phyloP scores from a whole-genome alignment of 2,888 invertebrate species.

The Athripsodes cinereus region DNA sequence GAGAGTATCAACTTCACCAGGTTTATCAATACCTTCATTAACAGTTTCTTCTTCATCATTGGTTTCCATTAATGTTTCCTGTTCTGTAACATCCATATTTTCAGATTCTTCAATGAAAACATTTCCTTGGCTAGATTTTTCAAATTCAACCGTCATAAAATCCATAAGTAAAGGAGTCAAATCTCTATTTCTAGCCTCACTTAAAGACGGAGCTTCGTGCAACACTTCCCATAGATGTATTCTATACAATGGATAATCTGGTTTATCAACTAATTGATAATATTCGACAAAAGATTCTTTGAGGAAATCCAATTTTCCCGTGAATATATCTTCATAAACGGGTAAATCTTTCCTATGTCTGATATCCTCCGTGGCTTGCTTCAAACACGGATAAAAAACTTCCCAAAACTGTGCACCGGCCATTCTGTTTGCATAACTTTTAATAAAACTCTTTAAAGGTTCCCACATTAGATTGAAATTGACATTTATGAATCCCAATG shows the following conservation, averaged over 20 bases:
- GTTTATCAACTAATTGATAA: constrained; percentile 48
- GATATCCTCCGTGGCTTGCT: constrained; percentile 45
- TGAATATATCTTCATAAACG: constrained; percentile 39
- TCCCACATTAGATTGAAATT: constrained; percentile 91
- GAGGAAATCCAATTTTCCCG: constrained; percentile 35
- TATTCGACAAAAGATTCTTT: constrained; percentile 38
- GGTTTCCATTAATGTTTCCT: constrained; percentile 34
- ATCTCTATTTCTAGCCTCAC: constrained; percentile 75
- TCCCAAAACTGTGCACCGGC: constrained; percentile 64
- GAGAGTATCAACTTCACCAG: constrained; percentile 35
- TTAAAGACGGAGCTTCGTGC: constrained; percentile 64
- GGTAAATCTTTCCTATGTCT: constrained; percentile 38
- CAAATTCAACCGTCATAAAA: constrained; percentile 64
- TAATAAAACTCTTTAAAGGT: constrained; percentile 69
- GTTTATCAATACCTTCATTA: constrained; percentile 38
- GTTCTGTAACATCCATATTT: constrained; percentile 33
- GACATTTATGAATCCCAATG: constrained; percentile 75
- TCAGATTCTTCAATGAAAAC: constrained; percentile 49
- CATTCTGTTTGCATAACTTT: constrained; percentile 63
- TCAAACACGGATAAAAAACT: constrained; percentile 56
- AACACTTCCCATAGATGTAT: constrained; percentile 77
- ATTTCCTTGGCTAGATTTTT: constrained; percentile 38
- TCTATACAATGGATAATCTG: constrained; percentile 72
- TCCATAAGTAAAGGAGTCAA: constrained; percentile 72
- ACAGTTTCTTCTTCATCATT: constrained; percentile 35